Percentiles rank a stretch among this genome's conserved stretches.
These are phyloP conservation scores for Lasioglossum baleicum DNA, from an alignment of 1,140 invertebrate species.

Conservation along the genomic window DNA sequence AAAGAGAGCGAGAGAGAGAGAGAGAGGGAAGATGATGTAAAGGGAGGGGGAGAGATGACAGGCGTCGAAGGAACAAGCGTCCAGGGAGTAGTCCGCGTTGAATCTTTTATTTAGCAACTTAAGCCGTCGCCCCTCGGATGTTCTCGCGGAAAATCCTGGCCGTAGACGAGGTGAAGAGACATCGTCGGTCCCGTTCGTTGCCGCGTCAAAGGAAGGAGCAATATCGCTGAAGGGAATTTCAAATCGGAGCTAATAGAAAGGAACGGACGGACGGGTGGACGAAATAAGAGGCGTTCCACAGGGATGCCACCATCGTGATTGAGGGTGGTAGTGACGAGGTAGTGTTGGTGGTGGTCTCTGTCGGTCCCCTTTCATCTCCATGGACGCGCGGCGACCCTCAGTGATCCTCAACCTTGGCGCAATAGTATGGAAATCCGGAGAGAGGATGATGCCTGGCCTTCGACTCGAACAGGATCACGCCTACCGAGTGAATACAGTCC, in stretches of 20 bases:
- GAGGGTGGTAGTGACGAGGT: neutral
- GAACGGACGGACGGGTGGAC: conserved; percentile 16
- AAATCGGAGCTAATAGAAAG: conserved; percentile 43
- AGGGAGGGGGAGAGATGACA: neutral
- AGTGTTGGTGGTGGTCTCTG: neutral
- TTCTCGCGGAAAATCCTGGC: neutral
- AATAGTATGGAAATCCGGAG: conserved; percentile 42
- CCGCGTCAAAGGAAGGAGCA: neutral
- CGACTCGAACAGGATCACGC: neutral
- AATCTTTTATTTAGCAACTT: conserved; percentile 32
- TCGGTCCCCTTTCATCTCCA: conserved; percentile 54
- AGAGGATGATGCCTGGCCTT: neutral
- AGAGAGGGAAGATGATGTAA: too few relatives aligned
- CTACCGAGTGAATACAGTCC: neutral
- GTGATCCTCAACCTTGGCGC: conserved; percentile 51
- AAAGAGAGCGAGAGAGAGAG: too few relatives aligned
- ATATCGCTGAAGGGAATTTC: conserved; percentile 30
- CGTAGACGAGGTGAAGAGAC: neutral
- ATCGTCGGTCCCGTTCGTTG: neutral
- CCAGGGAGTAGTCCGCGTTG: conserved; percentile 1
- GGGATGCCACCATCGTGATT: conserved; percentile 25
- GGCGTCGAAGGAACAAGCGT: neutral
- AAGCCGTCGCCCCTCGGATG: neutral
- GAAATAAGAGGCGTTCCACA: conserved; percentile 42
- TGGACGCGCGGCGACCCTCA: conserved; percentile 30